Percentiles rank a stretch among this genome's conserved stretches.
phyloP scores from a whole-genome alignment of 2,888 invertebrate genomes.

The Rhimphoctona megacephalus region DNA sequence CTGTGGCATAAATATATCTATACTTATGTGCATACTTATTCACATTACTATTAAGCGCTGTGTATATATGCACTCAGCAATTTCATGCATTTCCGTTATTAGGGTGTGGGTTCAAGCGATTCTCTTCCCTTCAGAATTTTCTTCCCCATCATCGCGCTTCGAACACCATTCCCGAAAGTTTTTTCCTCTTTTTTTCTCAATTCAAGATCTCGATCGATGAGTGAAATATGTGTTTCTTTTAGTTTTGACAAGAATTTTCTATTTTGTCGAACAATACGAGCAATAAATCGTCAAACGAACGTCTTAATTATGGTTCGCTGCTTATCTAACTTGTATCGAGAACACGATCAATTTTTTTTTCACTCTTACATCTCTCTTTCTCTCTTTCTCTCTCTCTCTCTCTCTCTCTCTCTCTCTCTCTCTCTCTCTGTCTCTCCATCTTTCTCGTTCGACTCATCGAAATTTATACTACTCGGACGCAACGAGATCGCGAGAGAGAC shows the following conservation, averaged over 20 bases:
- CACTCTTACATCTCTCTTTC: neutral
- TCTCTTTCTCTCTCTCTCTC: slow-evolving; percentile 36
- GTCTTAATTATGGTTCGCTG: slow-evolving; percentile 63
- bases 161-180: neutral
- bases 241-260: slow-evolving; percentile 29
- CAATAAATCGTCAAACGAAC: slow-evolving; percentile 61
- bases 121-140: slow-evolving; percentile 22
- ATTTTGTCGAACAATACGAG: slow-evolving; percentile 25
- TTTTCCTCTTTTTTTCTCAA: neutral
- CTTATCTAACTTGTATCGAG: slow-evolving; percentile 63
- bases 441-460: slow-evolving; percentile 63
- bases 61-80: slow-evolving; percentile 20
- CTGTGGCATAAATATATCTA: slow-evolving; percentile 10
- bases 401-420: neutral
- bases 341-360: slow-evolving; percentile 59
- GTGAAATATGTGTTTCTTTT: slow-evolving; percentile 6
- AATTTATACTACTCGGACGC: slow-evolving; percentile 64
- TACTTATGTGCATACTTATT: neutral
- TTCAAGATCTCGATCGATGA: neutral
- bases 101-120: slow-evolving; percentile 7
- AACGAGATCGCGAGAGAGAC: slow-evolving; percentile 55
- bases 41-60: neutral
- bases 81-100: slow-evolving; percentile 56
- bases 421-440: slow-evolving; percentile 31
- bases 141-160: neutral